Evolutionary conservation across 2,888 invertebrate species (phyloP).

Genomic region (Metalampra italica): DNA sequence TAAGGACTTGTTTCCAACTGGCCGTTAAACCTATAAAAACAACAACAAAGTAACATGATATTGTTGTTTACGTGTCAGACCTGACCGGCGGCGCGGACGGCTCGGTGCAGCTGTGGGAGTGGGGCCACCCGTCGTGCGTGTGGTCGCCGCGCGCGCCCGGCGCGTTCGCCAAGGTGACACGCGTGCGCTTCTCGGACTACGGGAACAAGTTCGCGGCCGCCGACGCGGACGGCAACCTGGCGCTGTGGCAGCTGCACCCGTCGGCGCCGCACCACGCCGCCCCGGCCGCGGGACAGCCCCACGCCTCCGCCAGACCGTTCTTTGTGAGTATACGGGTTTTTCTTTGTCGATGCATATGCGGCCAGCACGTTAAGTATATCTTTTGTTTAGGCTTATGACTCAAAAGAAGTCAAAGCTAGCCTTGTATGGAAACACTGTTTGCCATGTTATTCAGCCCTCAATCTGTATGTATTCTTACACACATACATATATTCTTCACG

Average conservation of each 20-base stretch:
- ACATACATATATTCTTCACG: too few species aligned
- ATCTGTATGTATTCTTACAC: too few species aligned
- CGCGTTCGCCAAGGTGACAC: conserved; percentile 96
- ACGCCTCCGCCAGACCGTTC: conserved; percentile 84
- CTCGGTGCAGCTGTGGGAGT: conserved; percentile 98
- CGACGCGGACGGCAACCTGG: conserved; percentile 97
- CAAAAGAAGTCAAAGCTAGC: too few species aligned
- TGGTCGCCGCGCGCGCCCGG: conserved; percentile 95
- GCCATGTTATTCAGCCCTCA: too few species aligned
- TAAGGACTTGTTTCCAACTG: too few species aligned
- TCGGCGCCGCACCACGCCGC: conserved; percentile 73
- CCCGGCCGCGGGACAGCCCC: conserved; percentile 68
- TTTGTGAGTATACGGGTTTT: conserved; percentile 82
- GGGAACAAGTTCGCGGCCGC: conserved; percentile 99
- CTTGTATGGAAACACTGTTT: too few species aligned
- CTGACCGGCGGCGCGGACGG: conserved; percentile 97
- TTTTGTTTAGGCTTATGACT: too few species aligned
- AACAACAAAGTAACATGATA: too few species aligned
- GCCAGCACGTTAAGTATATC: too few species aligned
- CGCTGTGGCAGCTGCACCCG: conserved; percentile 95
- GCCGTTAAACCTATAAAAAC: too few species aligned
- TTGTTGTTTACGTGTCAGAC: too few species aligned
- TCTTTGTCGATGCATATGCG: too few species aligned
- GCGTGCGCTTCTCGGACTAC: conserved; percentile 97
- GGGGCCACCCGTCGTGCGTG: conserved; percentile 95